These are phyloP conservation scores for Plectrocnemia conspersa DNA, from an alignment of 1,140 invertebrate genomes.

Conservation along the genomic window DNA sequence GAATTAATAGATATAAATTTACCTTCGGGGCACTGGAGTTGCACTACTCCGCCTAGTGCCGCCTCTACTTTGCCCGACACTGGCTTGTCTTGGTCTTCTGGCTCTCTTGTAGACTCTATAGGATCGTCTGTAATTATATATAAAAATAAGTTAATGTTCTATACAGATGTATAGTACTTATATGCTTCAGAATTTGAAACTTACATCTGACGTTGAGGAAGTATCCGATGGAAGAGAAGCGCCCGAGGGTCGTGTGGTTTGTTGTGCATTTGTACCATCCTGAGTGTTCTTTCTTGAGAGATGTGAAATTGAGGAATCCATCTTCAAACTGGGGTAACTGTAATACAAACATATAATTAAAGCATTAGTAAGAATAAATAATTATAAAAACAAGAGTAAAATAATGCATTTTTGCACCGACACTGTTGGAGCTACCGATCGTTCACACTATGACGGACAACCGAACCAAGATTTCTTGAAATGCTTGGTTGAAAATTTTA, in stretches of 20 bases:
- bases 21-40: conserved; percentile 68
- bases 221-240: conserved; percentile 77
- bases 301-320: conserved; percentile 74
- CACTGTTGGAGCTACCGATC: too few species aligned
- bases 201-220: conserved; percentile 76
- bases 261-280: conserved; percentile 83
- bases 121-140: conserved; percentile 18
- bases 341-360: too few species aligned
- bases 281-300: conserved; percentile 65
- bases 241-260: conserved; percentile 61
- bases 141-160: background rate
- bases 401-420: too few species aligned
- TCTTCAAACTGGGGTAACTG: conserved; percentile 65
- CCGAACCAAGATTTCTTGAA: too few species aligned
- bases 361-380: too few species aligned
- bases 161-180: background rate
- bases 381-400: too few species aligned
- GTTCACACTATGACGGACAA: too few species aligned
- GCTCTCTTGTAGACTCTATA: conserved; percentile 5
- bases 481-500: too few species aligned
- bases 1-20: conserved; percentile 1
- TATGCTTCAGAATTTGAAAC: conserved; percentile 41
- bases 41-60: conserved; percentile 69
- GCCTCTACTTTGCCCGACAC: conserved; percentile 54
- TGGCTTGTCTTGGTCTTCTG: conserved; percentile 12